phyloP scores from a whole-genome alignment of 2,888 invertebrate genomes.

The Tachina grossa region DNA sequence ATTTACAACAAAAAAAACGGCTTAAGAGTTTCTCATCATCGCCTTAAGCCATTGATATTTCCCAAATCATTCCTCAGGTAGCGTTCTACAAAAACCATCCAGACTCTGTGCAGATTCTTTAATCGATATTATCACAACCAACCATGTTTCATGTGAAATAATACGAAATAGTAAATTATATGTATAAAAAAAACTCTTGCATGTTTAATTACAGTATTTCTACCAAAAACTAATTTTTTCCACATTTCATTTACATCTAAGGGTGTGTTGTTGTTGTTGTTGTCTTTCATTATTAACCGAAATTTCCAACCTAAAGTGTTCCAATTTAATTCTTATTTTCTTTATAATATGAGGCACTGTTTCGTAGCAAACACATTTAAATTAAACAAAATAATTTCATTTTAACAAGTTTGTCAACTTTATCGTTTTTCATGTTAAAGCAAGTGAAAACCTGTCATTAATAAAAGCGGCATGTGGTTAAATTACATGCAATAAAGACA shows the following conservation, averaged over 20 bases:
- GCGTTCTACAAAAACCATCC: too few species aligned
- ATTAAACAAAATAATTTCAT: conserved; percentile 65
- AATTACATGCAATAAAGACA: conserved; percentile 33
- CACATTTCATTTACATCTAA: not conserved
- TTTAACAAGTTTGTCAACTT: conserved; percentile 72
- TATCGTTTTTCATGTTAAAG: conserved; percentile 69
- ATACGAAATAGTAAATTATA: not conserved
- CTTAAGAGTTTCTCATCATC: too few species aligned
- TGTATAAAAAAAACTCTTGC: conserved; percentile 2
- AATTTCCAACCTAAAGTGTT: conserved; percentile 49
- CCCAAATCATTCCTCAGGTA: too few species aligned
- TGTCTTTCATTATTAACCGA: conserved; percentile 17
- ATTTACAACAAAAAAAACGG: too few species aligned
- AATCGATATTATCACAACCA: too few species aligned
- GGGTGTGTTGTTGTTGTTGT: not conserved
- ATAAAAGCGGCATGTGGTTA: conserved; percentile 54
- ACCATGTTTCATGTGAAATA: conserved; percentile 12
- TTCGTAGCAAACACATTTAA: conserved; percentile 28
- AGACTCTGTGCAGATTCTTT: too few species aligned
- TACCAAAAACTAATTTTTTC: not conserved
- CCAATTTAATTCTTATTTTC: conserved; percentile 34
- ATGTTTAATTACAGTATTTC: conserved; percentile 59
- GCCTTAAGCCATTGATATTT: too few species aligned
- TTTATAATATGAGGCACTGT: conserved; percentile 45
- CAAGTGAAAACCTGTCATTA: conserved; percentile 70